Evolutionary conservation across 2,113 vertebrate species (phyloP).

Genomic region (Chaetodon auriga): DNA sequence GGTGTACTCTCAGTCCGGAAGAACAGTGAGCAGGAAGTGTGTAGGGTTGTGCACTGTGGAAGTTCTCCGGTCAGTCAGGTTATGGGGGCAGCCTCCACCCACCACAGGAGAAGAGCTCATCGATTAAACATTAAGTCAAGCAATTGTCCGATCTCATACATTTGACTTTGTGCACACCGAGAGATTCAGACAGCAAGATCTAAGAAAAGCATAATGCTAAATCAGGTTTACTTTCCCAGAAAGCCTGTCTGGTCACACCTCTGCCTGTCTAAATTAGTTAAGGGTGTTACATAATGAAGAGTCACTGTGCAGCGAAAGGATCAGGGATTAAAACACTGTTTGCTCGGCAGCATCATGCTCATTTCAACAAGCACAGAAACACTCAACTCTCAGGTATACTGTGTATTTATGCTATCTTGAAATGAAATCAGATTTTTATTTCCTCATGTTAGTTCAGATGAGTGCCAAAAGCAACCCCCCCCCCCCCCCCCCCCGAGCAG

Average conservation of each 20-base stretch:
- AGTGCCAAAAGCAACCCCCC: no score
- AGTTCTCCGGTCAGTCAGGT: no score
- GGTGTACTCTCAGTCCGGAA: no score
- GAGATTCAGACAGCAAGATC: no score
- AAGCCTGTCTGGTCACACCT: not conserved
- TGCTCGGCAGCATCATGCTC: not conserved
- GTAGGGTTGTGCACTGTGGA: no score
- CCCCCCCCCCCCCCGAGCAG: no score
- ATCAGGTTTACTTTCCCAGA: slow-evolving; percentile 9
- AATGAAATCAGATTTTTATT: not conserved
- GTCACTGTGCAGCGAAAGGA: not conserved
- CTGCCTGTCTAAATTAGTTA: not conserved
- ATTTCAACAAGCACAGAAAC: not conserved
- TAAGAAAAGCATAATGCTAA: not conserved
- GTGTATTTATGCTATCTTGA: not conserved
- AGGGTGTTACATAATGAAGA: slow-evolving; percentile 3
- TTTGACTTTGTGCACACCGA: not conserved
- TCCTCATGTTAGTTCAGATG: not conserved
- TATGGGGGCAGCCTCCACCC: not conserved
- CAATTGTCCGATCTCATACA: not conserved
- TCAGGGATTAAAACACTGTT: slow-evolving; percentile 7
- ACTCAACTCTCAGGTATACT: not conserved
- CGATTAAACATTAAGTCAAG: not conserved
- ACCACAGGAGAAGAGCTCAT: not conserved
- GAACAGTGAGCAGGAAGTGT: no score